Base-by-base conservation (phyloP, 2,113 vertebrate species). In the Oncorhynchus tshawytscha region DNA sequence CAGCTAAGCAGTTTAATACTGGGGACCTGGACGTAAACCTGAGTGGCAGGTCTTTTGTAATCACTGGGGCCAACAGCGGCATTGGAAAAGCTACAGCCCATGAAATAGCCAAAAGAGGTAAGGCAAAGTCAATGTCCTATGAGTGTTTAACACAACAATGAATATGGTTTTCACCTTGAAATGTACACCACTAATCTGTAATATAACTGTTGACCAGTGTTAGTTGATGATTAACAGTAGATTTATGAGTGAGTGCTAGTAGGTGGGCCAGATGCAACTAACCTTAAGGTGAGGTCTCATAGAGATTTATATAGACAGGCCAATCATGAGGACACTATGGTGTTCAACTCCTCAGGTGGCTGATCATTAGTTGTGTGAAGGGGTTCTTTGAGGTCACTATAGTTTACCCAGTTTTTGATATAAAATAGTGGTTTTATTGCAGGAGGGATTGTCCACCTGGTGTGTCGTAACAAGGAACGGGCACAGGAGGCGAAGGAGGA, bases 391-490 rank as follows among this genome's bases (percentile, higher is more conserved):
- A 57, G 39, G 39, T 45, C 9, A 45, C 9, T 45, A 45, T 45
- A 45, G 39, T 45, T 45, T 45, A 45, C 39, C 39, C 39, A 45
- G 39, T 12, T 4, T 57, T 18, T 62, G 5, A 22, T 24, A 18
- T 57, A 62, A 2, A 3, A 8, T 62, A 24, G n/a, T 5, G 4
- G 18, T 62, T 62, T 57, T 22, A 62, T 62, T 62, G 15, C 9
- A 98, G 97, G 96, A 75, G 97, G 96, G 86, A 95, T 88, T 0
- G 90, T 97, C 83, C 95, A 96, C 84, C 87, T 95, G 88, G 85
- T 95, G 51, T 97, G 96, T 88, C 76, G 95, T 59, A 95, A 93
- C 82, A 85, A 85, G 70, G 94, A 79, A 0, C 20, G 88, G 67
- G 94, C 92, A 11, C 93, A 94, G 76, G 91, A 89, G 13, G 95